Evolutionary conservation across 1,140 invertebrate genomes (phyloP).

Genomic region (Lucilia cuprina): DNA sequence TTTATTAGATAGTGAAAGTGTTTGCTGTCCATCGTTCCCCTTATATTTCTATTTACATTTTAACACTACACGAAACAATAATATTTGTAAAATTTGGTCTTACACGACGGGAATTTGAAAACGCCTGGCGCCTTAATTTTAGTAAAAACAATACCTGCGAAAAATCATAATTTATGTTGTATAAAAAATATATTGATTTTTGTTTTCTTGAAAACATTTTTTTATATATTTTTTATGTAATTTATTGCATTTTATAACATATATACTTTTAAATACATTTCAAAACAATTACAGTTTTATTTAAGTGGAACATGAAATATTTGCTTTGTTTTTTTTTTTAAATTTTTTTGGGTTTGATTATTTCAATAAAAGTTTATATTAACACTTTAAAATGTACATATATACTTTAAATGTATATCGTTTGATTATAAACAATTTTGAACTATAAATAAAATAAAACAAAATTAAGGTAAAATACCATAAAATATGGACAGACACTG

Average conservation of each 20-base stretch:
- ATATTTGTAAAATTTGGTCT: neutral
- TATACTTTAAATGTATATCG: neutral
- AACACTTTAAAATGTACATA: neutral
- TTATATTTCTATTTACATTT: no score
- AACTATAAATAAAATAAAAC: neutral
- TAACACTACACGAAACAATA: no score
- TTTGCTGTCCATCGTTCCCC: neutral
- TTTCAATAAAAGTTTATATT: neutral
- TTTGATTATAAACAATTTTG: neutral
- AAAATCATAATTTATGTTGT: conserved; percentile 1
- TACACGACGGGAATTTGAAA: neutral
- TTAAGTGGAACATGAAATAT: neutral
- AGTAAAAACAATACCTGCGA: neutral
- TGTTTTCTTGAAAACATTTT: neutral
- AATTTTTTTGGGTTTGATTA: neutral
- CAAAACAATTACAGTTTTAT: no score
- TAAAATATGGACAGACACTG: neutral
- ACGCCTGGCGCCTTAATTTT: conserved; percentile 16
- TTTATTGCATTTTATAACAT: no score
- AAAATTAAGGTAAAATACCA: neutral
- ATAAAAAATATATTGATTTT: neutral
- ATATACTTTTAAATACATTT: no score
- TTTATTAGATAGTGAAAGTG: conserved; percentile 21
- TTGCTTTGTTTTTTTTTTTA: neutral
- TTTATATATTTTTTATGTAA: neutral